phyloP scores from a whole-genome alignment of 2,113 vertebrate genomes.

The Bubo bubo region DNA sequence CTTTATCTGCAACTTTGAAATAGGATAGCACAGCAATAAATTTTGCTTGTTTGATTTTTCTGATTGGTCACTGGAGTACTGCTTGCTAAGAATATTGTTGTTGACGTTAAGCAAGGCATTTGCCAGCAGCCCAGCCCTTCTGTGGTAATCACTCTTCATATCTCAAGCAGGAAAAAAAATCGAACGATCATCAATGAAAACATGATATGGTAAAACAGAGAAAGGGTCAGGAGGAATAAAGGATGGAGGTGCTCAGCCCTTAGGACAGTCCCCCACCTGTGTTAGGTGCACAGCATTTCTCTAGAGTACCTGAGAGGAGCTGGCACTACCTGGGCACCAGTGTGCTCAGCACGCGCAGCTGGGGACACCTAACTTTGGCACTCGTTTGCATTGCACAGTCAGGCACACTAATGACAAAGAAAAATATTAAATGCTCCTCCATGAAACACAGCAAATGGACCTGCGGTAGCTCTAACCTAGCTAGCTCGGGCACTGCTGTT shows the following conservation, averaged over 20 bases:
- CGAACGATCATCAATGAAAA: background rate
- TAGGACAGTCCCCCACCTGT: rapidly evolving
- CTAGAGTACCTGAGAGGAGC: rapidly evolving
- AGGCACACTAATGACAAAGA: no score
- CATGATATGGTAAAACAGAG: background rate
- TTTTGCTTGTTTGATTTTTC: background rate
- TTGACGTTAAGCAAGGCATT: background rate
- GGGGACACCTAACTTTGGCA: no score
- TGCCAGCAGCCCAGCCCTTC: background rate
- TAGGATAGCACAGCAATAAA: background rate
- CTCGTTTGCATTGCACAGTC: rapidly evolving
- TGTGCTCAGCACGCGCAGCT: rapidly evolving
- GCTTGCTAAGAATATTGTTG: background rate
- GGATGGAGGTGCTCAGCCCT: no score
- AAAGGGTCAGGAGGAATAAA: background rate
- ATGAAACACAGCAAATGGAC: rapidly evolving
- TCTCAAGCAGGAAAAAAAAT: background rate
- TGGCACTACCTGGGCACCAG: background rate
- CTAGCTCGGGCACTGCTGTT: background rate
- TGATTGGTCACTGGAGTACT: background rate
- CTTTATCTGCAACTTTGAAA: background rate
- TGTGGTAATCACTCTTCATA: background rate
- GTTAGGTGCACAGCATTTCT: rapidly evolving
- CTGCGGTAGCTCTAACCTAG: background rate
- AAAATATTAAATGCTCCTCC: background rate